Percentiles rank a stretch among this genome's conserved stretches.
Evolutionary conservation across 37 sponge, comb jelly and placozoan genomes (phyloP).

Genomic region (Geodia barretti): DNA sequence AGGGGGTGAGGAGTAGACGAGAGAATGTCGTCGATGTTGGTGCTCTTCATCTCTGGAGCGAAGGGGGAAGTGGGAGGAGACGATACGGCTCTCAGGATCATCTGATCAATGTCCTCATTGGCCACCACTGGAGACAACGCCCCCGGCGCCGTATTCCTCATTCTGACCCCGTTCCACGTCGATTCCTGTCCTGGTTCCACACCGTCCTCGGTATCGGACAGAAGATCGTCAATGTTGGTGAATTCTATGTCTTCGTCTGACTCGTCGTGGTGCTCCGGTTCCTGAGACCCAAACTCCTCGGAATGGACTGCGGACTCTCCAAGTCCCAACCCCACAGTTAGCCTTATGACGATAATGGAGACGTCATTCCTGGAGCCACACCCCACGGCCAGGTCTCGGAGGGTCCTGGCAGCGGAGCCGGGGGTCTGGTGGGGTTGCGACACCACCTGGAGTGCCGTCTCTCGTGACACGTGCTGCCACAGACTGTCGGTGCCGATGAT

Average conservation of each 20-base stretch:
- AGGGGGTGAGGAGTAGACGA: neutral
- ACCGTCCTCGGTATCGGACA: constrained; percentile 39
- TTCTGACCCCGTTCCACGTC: neutral
- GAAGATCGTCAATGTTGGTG: constrained; percentile 59
- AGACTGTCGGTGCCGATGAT: constrained; percentile 75
- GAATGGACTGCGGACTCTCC: neutral
- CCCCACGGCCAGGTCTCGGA: constrained; percentile 79
- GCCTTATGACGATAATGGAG: constrained; percentile 67
- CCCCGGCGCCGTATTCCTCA: neutral
- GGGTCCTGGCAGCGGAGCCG: constrained; percentile 57
- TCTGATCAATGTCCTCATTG: neutral
- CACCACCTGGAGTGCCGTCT: constrained; percentile 40
- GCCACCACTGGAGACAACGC: neutral
- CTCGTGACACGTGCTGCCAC: constrained; percentile 64
- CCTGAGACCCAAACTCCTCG: neutral
- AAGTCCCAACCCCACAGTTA: constrained; percentile 4
- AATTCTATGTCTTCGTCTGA: constrained; percentile 41
- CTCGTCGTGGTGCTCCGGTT: constrained; percentile 13
- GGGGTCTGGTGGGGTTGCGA: constrained; percentile 11
- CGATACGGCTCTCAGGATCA: constrained; percentile 27
- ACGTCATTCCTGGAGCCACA: constrained; percentile 64
- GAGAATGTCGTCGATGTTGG: constrained; percentile 32
- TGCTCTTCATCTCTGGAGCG: constrained; percentile 7
- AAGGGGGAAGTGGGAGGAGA: constrained; percentile 1
- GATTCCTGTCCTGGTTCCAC: constrained; percentile 2